Evolutionary conservation across 2,113 vertebrate genomes (phyloP).

Genomic region (Corythornis cristatus): DNA sequence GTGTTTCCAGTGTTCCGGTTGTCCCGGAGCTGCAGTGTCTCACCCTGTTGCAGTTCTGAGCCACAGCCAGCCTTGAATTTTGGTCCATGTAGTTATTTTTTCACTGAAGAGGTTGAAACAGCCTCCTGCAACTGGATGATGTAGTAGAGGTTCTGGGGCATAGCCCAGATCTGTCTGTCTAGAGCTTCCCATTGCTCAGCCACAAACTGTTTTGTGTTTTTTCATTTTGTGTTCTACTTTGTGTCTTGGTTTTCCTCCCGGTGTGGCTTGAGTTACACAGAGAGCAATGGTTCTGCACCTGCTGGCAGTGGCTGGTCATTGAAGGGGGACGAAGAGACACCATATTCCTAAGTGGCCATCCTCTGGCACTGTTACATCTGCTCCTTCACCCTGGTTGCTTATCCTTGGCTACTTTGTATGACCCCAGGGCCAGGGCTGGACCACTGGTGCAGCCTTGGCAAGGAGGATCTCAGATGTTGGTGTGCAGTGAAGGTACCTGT

Average conservation of each 20-base stretch:
- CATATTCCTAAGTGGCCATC: not conserved
- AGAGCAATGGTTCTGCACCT: rapidly evolving
- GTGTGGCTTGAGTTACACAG: too few relatives aligned
- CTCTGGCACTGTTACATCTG: rapidly evolving
- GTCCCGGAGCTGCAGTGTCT: rapidly evolving
- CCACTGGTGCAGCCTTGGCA: too few relatives aligned
- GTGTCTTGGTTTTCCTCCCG: not conserved
- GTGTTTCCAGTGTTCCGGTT: not conserved
- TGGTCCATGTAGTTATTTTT: not conserved
- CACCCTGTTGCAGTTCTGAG: not conserved
- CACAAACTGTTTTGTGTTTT: not conserved
- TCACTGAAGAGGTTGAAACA: not conserved
- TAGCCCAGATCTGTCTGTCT: not conserved
- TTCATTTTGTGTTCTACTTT: not conserved
- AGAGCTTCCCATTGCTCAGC: not conserved
- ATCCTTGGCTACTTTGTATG: rapidly evolving
- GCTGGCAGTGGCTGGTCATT: not conserved
- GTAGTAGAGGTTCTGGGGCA: not conserved
- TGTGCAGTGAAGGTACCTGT: rapidly evolving
- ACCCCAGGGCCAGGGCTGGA: not conserved
- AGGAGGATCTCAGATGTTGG: not conserved
- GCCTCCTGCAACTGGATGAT: not conserved
- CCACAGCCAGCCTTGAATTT: not conserved
- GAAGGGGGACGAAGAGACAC: not conserved
- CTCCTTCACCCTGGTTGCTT: not conserved